A percentile compares a stretch with the other conserved stretches of the same genome.
These are phyloP conservation scores for Aphidius colemani DNA, from an alignment of 2,888 invertebrate genomes.

Conservation along the genomic window DNA sequence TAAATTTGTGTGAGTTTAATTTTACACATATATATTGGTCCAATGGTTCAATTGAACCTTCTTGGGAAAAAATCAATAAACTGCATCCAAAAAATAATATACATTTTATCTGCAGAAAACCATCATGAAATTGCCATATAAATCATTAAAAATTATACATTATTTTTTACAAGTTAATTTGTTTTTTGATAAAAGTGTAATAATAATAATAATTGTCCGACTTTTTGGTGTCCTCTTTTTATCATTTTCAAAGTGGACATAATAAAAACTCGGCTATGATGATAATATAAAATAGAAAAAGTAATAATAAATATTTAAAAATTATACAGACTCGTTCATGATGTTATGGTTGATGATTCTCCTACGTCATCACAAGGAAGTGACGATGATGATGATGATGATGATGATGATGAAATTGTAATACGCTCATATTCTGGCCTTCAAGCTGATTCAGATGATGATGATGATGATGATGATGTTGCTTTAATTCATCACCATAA, in stretches of 20 bases:
- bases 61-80: too few species aligned
- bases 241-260: background rate
- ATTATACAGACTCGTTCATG: conserved; percentile 75
- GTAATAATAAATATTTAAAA: background rate
- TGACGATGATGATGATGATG: conserved; percentile 62
- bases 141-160: too few species aligned
- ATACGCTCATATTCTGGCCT: conserved; percentile 51
- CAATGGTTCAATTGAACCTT: too few species aligned
- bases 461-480: conserved; percentile 56
- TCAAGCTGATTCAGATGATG: conserved; percentile 54
- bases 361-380: conserved; percentile 77
- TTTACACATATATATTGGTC: too few species aligned
- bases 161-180: too few species aligned
- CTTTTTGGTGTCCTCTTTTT: background rate
- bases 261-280: background rate
- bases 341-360: conserved; percentile 81
- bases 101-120: too few species aligned
- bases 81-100: too few species aligned
- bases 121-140: too few species aligned
- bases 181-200: too few species aligned
- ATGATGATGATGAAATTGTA: conserved; percentile 46
- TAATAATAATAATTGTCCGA: too few species aligned
- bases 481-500: conserved; percentile 48
- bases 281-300: background rate
- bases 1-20: too few species aligned